These are phyloP conservation scores for Hyphantria cunea DNA, from an alignment of 1,140 invertebrate genomes.

Conservation along the genomic window DNA sequence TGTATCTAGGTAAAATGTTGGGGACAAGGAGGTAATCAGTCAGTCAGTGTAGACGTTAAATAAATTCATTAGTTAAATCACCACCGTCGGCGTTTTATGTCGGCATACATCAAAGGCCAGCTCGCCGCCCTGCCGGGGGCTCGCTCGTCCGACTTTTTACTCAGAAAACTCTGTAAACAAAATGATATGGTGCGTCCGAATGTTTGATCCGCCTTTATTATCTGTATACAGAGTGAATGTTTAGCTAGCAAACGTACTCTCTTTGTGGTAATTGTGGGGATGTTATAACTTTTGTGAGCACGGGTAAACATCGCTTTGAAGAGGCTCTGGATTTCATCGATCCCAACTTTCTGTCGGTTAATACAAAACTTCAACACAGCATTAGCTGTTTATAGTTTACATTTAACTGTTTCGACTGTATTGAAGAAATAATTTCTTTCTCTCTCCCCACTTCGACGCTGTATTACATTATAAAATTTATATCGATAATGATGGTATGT, in stretches of 20 bases:
- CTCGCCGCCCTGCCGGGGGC: slow-evolving; percentile 67
- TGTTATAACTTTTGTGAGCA: slow-evolving; percentile 50
- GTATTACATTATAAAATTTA: background rate
- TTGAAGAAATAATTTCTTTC: background rate
- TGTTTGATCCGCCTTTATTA: slow-evolving; percentile 80
- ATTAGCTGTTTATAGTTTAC: background rate
- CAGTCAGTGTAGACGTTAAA: slow-evolving; percentile 74
- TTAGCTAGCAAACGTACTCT: slow-evolving; percentile 63
- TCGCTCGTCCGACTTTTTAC: slow-evolving; percentile 75
- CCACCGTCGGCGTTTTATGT: slow-evolving; percentile 81
- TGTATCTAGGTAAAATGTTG: background rate
- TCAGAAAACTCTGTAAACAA: slow-evolving; percentile 80
- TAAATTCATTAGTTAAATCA: slow-evolving; percentile 84
- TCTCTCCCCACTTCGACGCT: background rate
- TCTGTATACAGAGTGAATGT: slow-evolving; percentile 71
- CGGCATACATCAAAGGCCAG: slow-evolving; percentile 78
- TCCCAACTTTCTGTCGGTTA: background rate
- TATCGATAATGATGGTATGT: slow-evolving; percentile 7
- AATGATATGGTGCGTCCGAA: slow-evolving; percentile 77
- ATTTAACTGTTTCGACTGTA: background rate
- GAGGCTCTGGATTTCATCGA: slow-evolving; percentile 14
- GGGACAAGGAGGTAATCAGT: slow-evolving; percentile 51
- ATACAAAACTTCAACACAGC: background rate
- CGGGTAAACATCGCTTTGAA: slow-evolving; percentile 41
- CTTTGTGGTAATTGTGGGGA: slow-evolving; percentile 59